Percentiles rank a stretch among this genome's conserved stretches.
Evolutionary conservation across 2,113 vertebrate genomes (phyloP).

Genomic region (Campylomormyrus numenius): DNA sequence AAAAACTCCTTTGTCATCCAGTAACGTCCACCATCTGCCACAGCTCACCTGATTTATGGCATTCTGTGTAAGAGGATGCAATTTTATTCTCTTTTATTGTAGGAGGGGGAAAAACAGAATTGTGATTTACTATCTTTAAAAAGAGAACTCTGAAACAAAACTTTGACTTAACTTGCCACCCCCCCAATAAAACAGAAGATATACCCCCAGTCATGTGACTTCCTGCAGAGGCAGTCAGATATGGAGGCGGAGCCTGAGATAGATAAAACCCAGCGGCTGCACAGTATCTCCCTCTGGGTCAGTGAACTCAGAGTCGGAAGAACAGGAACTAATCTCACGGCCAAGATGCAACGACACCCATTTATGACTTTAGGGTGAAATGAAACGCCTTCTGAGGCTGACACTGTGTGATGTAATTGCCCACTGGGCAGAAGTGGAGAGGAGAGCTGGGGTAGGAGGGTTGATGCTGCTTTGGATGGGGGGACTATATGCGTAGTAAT

Average conservation of each 20-base stretch:
- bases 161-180: neutral
- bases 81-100: slow-evolving; percentile 6
- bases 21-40: slow-evolving; percentile 7
- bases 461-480: neutral
- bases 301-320: neutral
- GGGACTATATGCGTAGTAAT: neutral
- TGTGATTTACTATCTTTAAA: slow-evolving; percentile 8
- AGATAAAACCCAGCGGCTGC: neutral
- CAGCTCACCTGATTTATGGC: slow-evolving; percentile 2
- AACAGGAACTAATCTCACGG: neutral
- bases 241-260: neutral
- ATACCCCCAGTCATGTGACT: neutral
- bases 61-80: slow-evolving; percentile 3
- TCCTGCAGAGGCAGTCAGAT: neutral
- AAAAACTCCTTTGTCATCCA: neutral
- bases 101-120: neutral
- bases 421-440: neutral
- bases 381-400: neutral
- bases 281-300: neutral
- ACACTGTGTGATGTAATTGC: neutral
- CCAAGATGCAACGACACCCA: neutral
- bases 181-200: neutral
- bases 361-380: neutral
- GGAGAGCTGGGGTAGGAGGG: neutral
- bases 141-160: neutral